Conservation (phyloP, 2,888 invertebrate genomes). For the Myopa testacea region DNA sequence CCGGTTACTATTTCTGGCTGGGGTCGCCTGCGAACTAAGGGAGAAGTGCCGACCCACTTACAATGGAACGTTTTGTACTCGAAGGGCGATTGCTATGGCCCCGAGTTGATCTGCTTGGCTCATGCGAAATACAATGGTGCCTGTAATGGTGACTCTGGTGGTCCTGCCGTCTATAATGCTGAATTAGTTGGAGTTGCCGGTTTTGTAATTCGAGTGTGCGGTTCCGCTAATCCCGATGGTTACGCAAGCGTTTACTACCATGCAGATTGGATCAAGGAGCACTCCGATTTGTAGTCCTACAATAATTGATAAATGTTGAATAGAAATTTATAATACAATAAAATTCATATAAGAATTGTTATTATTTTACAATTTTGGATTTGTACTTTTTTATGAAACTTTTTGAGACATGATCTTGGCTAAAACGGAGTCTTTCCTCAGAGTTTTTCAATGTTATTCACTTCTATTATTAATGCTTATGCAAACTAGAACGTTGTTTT, state of each 20-base stretch:
- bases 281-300: not conserved
- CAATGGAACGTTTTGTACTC: constrained; percentile 50
- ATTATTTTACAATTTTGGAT: too few species aligned
- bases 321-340: not conserved
- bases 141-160: constrained; percentile 57
- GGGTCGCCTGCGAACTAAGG: constrained; percentile 54
- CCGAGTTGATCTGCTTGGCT: constrained; percentile 53
- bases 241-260: constrained; percentile 54
- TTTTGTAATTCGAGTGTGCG: constrained; percentile 49
- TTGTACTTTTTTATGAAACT: too few species aligned
- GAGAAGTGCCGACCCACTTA: constrained; percentile 55
- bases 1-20: constrained; percentile 59
- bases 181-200: constrained; percentile 56
- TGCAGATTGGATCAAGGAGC: constrained; percentile 44
- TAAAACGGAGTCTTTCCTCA: too few species aligned
- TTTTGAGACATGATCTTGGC: not conserved
- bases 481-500: not conserved
- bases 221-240: constrained; percentile 51
- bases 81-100: constrained; percentile 43
- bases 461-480: not conserved
- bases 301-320: too few species aligned
- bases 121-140: constrained; percentile 42
- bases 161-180: constrained; percentile 54
- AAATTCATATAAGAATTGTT: too few species aligned
- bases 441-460: not conserved